Percentiles rank a stretch among this genome's conserved stretches.
Conservation (phyloP, 1,140 invertebrate species). For the Tetragonula clypearis region DNA sequence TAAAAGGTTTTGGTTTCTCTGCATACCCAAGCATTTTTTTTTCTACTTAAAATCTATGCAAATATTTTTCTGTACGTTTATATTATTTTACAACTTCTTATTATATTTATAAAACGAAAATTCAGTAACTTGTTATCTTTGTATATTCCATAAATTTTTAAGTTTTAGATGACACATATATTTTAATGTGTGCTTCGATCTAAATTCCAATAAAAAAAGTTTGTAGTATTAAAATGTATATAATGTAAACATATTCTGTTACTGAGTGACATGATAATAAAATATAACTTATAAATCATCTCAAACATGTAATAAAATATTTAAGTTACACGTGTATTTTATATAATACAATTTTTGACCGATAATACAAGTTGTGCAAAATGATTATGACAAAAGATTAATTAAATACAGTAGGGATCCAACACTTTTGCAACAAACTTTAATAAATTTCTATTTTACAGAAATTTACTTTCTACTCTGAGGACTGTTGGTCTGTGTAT, state of each 20-base stretch:
- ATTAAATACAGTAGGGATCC: too few relatives aligned
- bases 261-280: constrained; percentile 68
- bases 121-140: neutral
- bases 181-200: constrained; percentile 60
- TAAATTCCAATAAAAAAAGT: constrained; percentile 57
- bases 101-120: constrained; percentile 11
- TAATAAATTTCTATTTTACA: too few relatives aligned
- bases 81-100: constrained; percentile 4
- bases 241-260: constrained; percentile 74
- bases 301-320: too few relatives aligned
- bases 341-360: too few relatives aligned
- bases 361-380: too few relatives aligned
- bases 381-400: too few relatives aligned
- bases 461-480: too few relatives aligned
- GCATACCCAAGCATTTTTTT: constrained; percentile 49
- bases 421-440: too few relatives aligned
- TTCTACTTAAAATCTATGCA: neutral
- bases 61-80: neutral
- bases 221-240: constrained; percentile 72
- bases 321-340: too few relatives aligned
- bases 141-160: constrained; percentile 33
- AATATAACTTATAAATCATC: constrained; percentile 67
- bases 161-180: constrained; percentile 61
- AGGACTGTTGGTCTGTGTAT: too few relatives aligned
- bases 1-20: constrained; percentile 24